These are phyloP conservation scores for Cephalotes varians DNA, from an alignment of 2,888 invertebrate species.

Conservation along the genomic window DNA sequence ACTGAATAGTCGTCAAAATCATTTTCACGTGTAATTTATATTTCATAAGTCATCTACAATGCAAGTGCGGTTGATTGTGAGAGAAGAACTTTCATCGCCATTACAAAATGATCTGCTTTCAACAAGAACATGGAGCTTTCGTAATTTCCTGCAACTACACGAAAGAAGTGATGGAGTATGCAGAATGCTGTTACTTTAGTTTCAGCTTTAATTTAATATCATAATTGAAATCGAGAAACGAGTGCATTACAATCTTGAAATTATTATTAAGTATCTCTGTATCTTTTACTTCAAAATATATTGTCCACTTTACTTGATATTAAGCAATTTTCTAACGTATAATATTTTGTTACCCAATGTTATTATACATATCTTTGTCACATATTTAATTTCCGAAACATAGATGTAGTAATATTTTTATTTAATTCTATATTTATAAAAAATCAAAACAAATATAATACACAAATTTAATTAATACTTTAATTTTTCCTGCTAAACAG, in stretches of 20 bases:
- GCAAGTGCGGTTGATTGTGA: constrained; percentile 1
- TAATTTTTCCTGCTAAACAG: neutral
- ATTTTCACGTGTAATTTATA: constrained; percentile 35
- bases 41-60: constrained; percentile 4
- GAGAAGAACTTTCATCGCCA: constrained; percentile 35
- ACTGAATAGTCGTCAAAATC: neutral
- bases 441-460: neutral
- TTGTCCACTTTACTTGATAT: neutral
- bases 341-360: neutral
- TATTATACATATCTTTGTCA: neutral
- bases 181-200: constrained; percentile 40
- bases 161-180: constrained; percentile 35
- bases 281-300: constrained; percentile 25
- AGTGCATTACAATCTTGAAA: constrained; percentile 7
- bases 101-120: constrained; percentile 41
- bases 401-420: neutral
- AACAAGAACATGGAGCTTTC: constrained; percentile 16
- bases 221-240: constrained; percentile 2
- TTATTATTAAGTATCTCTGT: constrained; percentile 25
- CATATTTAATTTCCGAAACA: neutral
- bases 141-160: constrained; percentile 34
- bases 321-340: neutral
- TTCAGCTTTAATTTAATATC: constrained; percentile 39
- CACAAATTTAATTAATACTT: neutral
- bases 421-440: neutral